These are phyloP conservation scores for Hyaena hyaena DNA, from an alignment of 2,113 vertebrate genomes.

Conservation along the genomic window DNA sequence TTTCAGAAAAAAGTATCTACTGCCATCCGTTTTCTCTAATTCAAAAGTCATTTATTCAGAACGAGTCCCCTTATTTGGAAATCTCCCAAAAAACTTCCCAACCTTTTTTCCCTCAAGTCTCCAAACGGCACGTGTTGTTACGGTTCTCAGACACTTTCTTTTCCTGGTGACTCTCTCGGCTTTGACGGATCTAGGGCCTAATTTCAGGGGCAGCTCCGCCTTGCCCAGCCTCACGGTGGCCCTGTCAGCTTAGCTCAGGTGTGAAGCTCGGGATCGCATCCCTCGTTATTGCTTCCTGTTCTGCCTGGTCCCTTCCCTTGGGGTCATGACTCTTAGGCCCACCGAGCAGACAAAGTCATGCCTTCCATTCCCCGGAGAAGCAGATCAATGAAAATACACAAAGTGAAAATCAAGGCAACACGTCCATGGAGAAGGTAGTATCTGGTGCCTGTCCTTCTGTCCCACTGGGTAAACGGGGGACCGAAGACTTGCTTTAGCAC, in stretches of 20 bases:
- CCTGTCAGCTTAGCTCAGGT: background rate
- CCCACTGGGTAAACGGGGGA: background rate
- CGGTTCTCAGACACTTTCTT: background rate
- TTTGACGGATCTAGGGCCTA: background rate
- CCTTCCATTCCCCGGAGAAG: background rate
- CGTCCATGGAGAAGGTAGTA: fast-evolving
- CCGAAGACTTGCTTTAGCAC: background rate
- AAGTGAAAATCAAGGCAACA: background rate
- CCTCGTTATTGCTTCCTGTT: background rate
- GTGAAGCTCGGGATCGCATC: background rate
- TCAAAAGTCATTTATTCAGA: background rate
- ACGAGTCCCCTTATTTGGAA: background rate
- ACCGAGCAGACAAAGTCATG: too few relatives aligned
- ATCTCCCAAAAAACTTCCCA: background rate
- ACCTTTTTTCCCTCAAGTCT: background rate
- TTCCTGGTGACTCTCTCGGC: background rate
- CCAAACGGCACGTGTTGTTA: background rate
- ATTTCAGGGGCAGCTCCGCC: background rate
- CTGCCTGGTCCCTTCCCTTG: background rate
- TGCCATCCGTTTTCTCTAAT: background rate
- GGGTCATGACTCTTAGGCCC: background rate
- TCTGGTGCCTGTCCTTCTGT: background rate
- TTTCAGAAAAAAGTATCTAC: background rate
- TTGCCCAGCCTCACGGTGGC: background rate
- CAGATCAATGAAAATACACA: background rate